Evolutionary conservation across 2,113 vertebrate genomes (phyloP).

Genomic region (Hemicordylus capensis): DNA sequence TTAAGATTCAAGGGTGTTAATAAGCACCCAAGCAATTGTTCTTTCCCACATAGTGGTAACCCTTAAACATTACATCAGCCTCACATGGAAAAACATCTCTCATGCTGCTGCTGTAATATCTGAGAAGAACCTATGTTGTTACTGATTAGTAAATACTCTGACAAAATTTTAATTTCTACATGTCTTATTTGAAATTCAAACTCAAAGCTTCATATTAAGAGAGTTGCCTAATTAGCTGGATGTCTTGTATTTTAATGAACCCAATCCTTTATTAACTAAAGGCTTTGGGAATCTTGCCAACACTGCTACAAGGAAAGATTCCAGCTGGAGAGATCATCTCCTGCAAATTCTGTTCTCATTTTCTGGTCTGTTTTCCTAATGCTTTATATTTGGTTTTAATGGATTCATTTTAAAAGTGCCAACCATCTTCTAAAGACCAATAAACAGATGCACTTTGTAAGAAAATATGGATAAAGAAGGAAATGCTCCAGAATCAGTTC

Average conservation of each 20-base stretch:
- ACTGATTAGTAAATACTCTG: background rate
- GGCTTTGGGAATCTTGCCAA: constrained; percentile 21
- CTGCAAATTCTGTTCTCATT: constrained; percentile 20
- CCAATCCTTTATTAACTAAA: constrained; percentile 29
- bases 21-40: too few relatives aligned
- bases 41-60: background rate
- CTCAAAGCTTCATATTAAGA: constrained; percentile 9
- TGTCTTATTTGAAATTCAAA: constrained; percentile 24
- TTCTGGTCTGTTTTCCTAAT: background rate
- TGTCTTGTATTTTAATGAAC: constrained; percentile 32
- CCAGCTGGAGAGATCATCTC: constrained; percentile 25
- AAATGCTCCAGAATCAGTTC: background rate
- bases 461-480: background rate
- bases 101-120: background rate
- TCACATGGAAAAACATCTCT: background rate
- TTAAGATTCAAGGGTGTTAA: too few relatives aligned
- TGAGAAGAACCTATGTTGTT: background rate
- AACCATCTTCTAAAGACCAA: background rate
- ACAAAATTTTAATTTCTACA: background rate
- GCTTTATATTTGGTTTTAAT: constrained; percentile 18
- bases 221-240: constrained; percentile 22
- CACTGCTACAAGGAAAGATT: constrained; percentile 4
- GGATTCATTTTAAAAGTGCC: constrained; percentile 14
- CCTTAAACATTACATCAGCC: background rate
- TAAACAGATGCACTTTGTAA: constrained; percentile 24